Conservation (phyloP, 2,888 invertebrate species). For the Aspidapion aeneum region DNA sequence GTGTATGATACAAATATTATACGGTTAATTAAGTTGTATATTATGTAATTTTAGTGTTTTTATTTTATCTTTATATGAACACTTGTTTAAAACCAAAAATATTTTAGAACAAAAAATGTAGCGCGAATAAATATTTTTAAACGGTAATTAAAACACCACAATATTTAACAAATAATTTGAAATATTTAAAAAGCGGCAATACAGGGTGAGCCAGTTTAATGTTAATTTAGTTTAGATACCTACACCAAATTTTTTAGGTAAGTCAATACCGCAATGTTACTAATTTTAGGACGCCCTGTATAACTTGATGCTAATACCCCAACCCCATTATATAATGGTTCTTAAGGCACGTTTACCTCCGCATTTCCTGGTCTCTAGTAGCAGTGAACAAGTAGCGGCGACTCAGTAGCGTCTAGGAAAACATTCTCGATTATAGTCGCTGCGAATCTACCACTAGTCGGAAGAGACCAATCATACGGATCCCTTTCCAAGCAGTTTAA, state of each 20-base stretch:
- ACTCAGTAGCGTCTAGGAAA: no score
- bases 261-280: background rate
- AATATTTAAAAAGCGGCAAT: background rate
- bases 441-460: no score
- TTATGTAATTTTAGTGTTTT: background rate
- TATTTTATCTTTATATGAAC: background rate
- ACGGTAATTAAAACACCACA: background rate
- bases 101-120: constrained; percentile 6
- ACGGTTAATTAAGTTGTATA: background rate
- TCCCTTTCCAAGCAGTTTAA: no score
- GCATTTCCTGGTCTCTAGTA: no score
- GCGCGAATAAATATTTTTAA: background rate
- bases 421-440: no score
- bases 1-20: no score
- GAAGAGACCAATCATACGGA: no score
- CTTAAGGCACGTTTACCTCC: no score
- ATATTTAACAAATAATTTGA: background rate
- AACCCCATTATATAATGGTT: background rate
- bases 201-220: background rate
- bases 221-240: background rate
- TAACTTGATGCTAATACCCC: background rate
- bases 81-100: constrained; percentile 8
- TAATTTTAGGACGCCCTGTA: background rate
- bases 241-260: background rate
- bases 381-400: no score